Conservation (phyloP, 2,113 vertebrate genomes). For the Alaudala cheleensis region DNA sequence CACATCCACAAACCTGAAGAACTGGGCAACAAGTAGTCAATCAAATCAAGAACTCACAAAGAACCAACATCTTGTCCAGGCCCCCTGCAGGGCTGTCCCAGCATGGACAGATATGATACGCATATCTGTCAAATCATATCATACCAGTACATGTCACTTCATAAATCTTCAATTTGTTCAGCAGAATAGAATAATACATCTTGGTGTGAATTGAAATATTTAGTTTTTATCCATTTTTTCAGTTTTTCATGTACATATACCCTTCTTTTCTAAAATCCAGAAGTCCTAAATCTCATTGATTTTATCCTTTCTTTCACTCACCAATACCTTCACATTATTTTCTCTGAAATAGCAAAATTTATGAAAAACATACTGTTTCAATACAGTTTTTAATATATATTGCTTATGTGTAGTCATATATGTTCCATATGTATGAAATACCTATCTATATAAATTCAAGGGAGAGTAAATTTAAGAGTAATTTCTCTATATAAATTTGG, state of each 20-base stretch:
- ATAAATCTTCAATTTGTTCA: background rate
- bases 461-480: background rate
- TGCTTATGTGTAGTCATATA: background rate
- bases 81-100: background rate
- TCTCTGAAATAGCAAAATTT: background rate
- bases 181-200: background rate
- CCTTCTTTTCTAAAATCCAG: background rate
- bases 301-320: background rate
- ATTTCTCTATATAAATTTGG: background rate
- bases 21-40: background rate
- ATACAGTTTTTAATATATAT: background rate
- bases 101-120: background rate
- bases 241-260: background rate
- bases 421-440: background rate
- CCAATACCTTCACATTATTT: background rate
- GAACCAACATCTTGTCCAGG: background rate
- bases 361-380: background rate
- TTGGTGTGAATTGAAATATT: background rate
- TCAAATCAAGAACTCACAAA: background rate
- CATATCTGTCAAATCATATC: background rate
- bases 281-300: background rate
- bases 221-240: background rate
- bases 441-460: background rate
- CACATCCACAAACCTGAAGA: background rate
- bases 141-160: background rate